These are phyloP conservation scores for Holcopasites calliopsidis DNA, from an alignment of 1,140 invertebrate genomes.

Conservation along the genomic window DNA sequence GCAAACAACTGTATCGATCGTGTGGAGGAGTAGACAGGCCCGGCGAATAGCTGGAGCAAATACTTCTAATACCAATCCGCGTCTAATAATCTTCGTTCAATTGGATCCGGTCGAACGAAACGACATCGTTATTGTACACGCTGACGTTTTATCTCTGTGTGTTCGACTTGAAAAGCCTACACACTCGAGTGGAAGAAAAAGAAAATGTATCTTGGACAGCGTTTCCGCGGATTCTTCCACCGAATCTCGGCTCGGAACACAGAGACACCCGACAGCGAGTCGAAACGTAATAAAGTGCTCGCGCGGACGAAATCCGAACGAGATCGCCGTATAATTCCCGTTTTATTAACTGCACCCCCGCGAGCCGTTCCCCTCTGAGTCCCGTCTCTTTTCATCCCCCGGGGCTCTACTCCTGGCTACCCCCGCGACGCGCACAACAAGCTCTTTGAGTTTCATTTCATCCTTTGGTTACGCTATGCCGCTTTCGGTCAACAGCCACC, in stretches of 20 bases:
- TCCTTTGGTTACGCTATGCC: slow-evolving; percentile 54
- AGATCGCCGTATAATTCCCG: slow-evolving; percentile 63
- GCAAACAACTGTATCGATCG: slow-evolving; percentile 10
- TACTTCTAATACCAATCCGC: neutral
- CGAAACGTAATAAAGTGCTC: slow-evolving; percentile 64
- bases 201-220: neutral
- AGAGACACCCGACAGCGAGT: neutral
- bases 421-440: slow-evolving; percentile 38
- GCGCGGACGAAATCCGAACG: slow-evolving; percentile 60
- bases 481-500: slow-evolving; percentile 10
- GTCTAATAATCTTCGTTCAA: neutral
- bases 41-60: neutral
- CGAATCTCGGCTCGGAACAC: neutral
- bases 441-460: slow-evolving; percentile 62
- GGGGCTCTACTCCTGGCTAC: neutral
- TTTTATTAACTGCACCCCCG: slow-evolving; percentile 62
- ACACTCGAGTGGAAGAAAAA: too few species aligned
- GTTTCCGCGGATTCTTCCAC: slow-evolving; percentile 16
- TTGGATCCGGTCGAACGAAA: neutral
- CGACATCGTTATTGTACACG: neutral
- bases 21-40: neutral
- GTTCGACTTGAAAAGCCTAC: too few species aligned
- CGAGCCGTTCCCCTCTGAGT: slow-evolving; percentile 41
- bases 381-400: slow-evolving; percentile 40
- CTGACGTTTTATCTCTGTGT: too few species aligned